phyloP scores from a whole-genome alignment of 2,113 vertebrate species.

The Microcebus ravelobensis region DNA sequence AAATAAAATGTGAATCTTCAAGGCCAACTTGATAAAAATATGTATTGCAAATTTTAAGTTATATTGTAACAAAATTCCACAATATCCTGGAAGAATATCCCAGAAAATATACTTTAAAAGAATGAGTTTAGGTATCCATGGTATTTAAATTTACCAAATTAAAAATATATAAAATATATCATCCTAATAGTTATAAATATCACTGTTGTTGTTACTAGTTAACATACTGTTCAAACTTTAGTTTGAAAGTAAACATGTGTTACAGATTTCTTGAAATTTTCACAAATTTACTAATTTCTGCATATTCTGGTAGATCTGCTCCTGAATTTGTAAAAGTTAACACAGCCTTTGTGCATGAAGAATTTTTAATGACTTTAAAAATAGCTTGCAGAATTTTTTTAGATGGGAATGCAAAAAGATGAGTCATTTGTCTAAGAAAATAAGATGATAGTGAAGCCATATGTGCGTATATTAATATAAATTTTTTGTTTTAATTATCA shows the following conservation, averaged over 20 bases:
- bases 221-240: neutral
- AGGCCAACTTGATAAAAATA: neutral
- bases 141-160: neutral
- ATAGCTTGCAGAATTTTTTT: slow-evolving; percentile 61
- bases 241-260: neutral
- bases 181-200: neutral
- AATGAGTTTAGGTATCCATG: neutral
- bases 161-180: slow-evolving; percentile 15
- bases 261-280: neutral
- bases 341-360: slow-evolving; percentile 7
- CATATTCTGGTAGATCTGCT: neutral
- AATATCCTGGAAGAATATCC: neutral
- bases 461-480: slow-evolving; percentile 72
- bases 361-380: slow-evolving; percentile 21
- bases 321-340: neutral
- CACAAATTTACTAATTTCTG: neutral
- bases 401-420: slow-evolving; percentile 48
- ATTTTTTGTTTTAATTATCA: slow-evolving; percentile 78
- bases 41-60: neutral
- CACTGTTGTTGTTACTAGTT: neutral
- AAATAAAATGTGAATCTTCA: neutral
- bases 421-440: slow-evolving; percentile 48
- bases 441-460: slow-evolving; percentile 62
- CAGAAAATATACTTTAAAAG: neutral
- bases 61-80: neutral